phyloP scores from a whole-genome alignment of 2,888 invertebrate genomes.

The Toxonevra muliebris region DNA sequence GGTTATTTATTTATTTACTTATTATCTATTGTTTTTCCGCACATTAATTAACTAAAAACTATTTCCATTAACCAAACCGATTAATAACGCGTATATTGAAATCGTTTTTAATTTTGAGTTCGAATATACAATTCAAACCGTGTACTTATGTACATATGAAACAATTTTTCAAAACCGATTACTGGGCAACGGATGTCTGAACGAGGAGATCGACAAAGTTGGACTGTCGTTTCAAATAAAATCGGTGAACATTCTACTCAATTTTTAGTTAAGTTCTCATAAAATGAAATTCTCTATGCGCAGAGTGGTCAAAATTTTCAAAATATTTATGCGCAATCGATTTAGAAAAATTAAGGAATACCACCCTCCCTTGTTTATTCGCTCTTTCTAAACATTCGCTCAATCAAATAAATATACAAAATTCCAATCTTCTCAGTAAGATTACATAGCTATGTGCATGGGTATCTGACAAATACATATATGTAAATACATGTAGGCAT shows the following conservation, averaged over 20 bases:
- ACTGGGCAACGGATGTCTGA: constrained; percentile 59
- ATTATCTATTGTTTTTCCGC: no score
- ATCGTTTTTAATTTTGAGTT: not conserved
- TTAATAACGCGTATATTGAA: no score
- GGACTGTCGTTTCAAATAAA: constrained; percentile 49
- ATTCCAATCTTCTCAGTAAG: no score
- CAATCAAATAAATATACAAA: no score
- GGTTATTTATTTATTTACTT: no score
- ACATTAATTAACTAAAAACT: no score
- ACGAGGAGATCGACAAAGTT: constrained; percentile 61
- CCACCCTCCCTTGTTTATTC: constrained; percentile 6
- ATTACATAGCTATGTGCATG: no score
- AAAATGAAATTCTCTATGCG: constrained; percentile 29
- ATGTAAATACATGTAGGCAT: no score
- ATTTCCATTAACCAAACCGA: no score
- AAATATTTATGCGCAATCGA: constrained; percentile 26
- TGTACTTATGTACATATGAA: not conserved
- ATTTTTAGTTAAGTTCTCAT: constrained; percentile 27
- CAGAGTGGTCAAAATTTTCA: constrained; percentile 16
- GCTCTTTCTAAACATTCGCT: no score
- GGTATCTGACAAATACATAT: no score
- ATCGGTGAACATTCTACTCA: constrained; percentile 19
- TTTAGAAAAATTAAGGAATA: not conserved
- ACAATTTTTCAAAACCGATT: constrained; percentile 7
- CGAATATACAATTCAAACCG: not conserved